phyloP scores from a whole-genome alignment of 2,113 vertebrate species.

The Psettodes erumei region DNA sequence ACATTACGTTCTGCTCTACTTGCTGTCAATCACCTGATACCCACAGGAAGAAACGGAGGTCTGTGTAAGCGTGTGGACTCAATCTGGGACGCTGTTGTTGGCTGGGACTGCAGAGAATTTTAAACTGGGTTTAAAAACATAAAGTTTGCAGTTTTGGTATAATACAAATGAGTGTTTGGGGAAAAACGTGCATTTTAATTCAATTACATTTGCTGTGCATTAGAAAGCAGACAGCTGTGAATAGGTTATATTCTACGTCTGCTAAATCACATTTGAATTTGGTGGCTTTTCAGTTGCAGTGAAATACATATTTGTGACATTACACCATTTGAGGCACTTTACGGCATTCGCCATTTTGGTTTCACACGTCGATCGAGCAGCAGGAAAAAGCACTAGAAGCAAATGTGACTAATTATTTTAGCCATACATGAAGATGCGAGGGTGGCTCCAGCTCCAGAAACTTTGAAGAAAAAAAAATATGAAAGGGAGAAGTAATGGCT shows the following conservation, averaged over 20 bases:
- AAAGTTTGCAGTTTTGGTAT: background rate
- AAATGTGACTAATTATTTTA: too few relatives aligned
- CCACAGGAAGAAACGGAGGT: constrained; percentile 25
- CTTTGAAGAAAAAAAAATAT: background rate
- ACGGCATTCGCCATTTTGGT: too few relatives aligned
- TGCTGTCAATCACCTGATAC: constrained; percentile 65
- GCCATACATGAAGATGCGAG: background rate
- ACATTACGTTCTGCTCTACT: constrained; percentile 47
- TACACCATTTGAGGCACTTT: too few relatives aligned
- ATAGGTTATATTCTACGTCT: background rate
- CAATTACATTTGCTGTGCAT: too few relatives aligned
- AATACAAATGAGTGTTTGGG: background rate
- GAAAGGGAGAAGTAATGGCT: background rate
- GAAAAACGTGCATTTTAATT: background rate
- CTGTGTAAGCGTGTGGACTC: constrained; percentile 11
- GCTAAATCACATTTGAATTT: too few relatives aligned
- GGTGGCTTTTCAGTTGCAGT: too few relatives aligned
- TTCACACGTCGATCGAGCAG: too few relatives aligned
- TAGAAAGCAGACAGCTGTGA: too few relatives aligned
- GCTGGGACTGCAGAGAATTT: constrained; percentile 4
- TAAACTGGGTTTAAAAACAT: background rate
- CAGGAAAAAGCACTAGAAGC: background rate
- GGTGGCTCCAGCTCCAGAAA: background rate
- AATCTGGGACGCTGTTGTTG: constrained; percentile 27
- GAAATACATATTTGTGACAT: too few relatives aligned